A percentile compares a stretch with the other conserved stretches of the same genome.
phyloP scores from a whole-genome alignment of 1,140 invertebrate genomes.

The Meloidogyne exigua region DNA sequence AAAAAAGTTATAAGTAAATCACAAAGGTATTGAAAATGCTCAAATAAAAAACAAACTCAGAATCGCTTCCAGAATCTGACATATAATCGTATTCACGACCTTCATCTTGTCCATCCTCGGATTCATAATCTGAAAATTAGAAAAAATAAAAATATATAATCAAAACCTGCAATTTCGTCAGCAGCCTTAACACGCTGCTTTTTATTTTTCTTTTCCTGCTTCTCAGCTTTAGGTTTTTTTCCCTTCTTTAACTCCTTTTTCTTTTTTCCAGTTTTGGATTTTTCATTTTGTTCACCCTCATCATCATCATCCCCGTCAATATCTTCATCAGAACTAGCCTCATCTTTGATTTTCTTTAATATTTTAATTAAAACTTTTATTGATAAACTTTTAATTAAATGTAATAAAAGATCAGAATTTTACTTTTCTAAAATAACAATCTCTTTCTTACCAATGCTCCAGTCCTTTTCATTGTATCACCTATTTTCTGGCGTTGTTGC shows the following conservation, averaged over 20 bases:
- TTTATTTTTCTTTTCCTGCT: conserved; percentile 46
- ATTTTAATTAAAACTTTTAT: background rate
- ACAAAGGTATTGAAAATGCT: background rate
- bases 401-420: too few species aligned
- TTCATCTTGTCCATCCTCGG: conserved; percentile 62
- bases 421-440: too few species aligned
- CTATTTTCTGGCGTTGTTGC: conserved; percentile 25
- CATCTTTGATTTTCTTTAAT: conserved; percentile 63
- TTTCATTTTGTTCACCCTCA: conserved; percentile 18
- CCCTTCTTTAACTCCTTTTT: conserved; percentile 37
- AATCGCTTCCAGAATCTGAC: conserved; percentile 61
- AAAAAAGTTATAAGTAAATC: background rate
- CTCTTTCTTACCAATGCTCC: conserved; percentile 15
- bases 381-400: too few species aligned
- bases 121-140: conserved; percentile 57
- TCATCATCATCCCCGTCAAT: conserved; percentile 48
- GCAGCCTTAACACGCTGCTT: conserved; percentile 53
- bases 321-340: conserved; percentile 49
- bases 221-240: conserved; percentile 44
- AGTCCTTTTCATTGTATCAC: conserved; percentile 1
- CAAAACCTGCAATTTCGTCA: conserved; percentile 60
- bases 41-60: conserved; percentile 45
- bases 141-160: background rate
- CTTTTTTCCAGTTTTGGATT: conserved; percentile 19
- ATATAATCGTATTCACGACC: conserved; percentile 63